Evolutionary conservation across 2,113 vertebrate genomes (phyloP), one percentile per base, ranked within the genome.

Genomic region (Cromileptes altivelis): DNA sequence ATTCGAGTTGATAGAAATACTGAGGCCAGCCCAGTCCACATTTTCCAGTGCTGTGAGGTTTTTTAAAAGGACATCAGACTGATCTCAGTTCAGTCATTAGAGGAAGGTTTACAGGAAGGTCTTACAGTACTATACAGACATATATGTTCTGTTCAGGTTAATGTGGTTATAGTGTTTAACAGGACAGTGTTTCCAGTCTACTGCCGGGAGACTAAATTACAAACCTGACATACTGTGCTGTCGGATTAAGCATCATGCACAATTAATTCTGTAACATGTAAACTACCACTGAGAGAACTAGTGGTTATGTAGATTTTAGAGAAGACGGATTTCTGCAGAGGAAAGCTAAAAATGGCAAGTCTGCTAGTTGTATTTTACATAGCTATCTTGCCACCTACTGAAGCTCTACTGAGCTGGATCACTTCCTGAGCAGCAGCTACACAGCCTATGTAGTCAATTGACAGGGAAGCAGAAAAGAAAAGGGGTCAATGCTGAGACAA

Each of bases 101-200:
- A 81, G 17, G 30, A 42, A 14, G 17, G 47, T 58, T 37, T 12
- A 47, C 63, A 53, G 70, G 25, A 81, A 75, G 53, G 21, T n/a
- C 53, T n/a, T 25, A 47, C 6, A 50, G 70, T 17, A 23, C 3
- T 37, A 23, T 17, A 49, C 12, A 60, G 64, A 61, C n/a, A 10
- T 49, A 1, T 1, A 27, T 42, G 27, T 27, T 50, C 25, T 56
- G 21, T 17, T 45, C 3, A 63, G 56, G 53, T 52, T 9, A 52
- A 57, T 60, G 25, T 50, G 15, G 68, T 71, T 30, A 45, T 3
- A 53, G 57, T 37, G 60, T 47, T 56, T 10, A 47, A 71, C 15
- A 23, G 10, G 18, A 71, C 1, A 13, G 3, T 4, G 12, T 30
- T 45, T 55, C 12, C 23, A n/a, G 2, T 63, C 33, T 21, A 17